Evolutionary conservation across 2,888 invertebrate species (phyloP).

Genomic region (Allolobophora icterica): DNA sequence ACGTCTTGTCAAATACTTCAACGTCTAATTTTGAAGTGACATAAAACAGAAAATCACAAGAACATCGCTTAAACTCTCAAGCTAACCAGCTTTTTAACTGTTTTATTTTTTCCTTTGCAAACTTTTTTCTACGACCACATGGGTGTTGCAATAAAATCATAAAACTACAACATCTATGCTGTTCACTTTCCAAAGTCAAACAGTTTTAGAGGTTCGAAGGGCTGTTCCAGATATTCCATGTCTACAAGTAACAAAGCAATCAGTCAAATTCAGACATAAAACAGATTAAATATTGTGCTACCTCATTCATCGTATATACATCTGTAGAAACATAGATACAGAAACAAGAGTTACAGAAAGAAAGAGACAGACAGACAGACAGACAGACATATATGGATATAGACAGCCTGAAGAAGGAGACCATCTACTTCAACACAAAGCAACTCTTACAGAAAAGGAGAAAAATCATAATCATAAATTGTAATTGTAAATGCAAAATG

Average conservation of each 20-base stretch:
- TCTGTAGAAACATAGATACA: not conserved
- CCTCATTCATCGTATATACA: not conserved
- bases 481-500: too few species aligned
- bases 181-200: conserved; percentile 20
- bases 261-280: not conserved
- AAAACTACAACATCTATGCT: conserved; percentile 25
- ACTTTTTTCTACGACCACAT: not conserved
- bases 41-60: conserved; percentile 17
- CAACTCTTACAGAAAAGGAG: too few species aligned
- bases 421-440: not conserved
- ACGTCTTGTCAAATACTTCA: not conserved
- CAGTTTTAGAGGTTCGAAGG: conserved; percentile 24
- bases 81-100: conserved; percentile 17
- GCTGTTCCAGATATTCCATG: conserved; percentile 27
- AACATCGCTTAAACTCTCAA: not conserved
- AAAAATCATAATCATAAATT: too few species aligned
- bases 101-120: conserved; percentile 1
- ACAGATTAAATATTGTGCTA: not conserved
- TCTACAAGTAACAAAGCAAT: not conserved
- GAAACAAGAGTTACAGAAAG: too few species aligned
- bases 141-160: conserved; percentile 18
- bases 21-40: conserved; percentile 11
- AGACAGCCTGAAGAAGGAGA: not conserved
- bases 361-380: too few species aligned
- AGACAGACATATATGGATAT: too few species aligned